Evolutionary conservation across 2,113 vertebrate genomes (phyloP).

Genomic region (Vulpes vulpes): DNA sequence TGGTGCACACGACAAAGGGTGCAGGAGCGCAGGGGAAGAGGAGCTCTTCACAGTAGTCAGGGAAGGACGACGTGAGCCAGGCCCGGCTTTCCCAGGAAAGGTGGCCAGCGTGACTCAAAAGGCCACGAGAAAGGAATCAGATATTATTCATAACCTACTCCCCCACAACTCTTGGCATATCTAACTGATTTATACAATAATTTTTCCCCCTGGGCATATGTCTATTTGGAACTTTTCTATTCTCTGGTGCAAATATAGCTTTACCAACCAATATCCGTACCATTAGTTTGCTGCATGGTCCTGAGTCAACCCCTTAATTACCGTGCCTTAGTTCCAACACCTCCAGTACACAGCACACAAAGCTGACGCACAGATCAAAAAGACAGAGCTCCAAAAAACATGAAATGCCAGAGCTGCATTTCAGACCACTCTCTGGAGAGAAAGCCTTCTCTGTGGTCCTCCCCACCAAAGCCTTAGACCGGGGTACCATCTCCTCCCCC

Average conservation of each 20-base stretch:
- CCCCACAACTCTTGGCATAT: conserved; percentile 28
- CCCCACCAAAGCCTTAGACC: too few species aligned
- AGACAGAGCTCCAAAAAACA: background rate
- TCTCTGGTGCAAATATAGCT: background rate
- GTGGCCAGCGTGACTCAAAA: conserved; percentile 23
- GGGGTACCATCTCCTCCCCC: background rate
- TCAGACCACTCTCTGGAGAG: background rate
- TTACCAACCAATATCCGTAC: conserved; percentile 1
- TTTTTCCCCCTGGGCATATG: background rate
- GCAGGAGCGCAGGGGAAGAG: background rate
- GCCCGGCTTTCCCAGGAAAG: background rate
- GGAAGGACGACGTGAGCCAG: background rate
- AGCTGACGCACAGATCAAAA: background rate
- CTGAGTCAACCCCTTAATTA: background rate
- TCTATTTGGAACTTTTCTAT: conserved; percentile 57
- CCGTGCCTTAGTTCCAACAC: background rate
- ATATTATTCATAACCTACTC: conserved; percentile 48
- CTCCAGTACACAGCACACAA: background rate
- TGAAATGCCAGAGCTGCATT: too few species aligned
- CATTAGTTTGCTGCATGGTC: background rate
- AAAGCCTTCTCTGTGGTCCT: background rate
- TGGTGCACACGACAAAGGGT: background rate
- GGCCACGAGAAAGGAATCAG: background rate
- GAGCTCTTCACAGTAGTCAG: background rate
- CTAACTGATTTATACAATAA: conserved; percentile 11